Percentiles rank a stretch among this genome's conserved stretches.
phyloP scores from a whole-genome alignment of 2,888 invertebrate genomes.

The Hyppa rectilinea region DNA sequence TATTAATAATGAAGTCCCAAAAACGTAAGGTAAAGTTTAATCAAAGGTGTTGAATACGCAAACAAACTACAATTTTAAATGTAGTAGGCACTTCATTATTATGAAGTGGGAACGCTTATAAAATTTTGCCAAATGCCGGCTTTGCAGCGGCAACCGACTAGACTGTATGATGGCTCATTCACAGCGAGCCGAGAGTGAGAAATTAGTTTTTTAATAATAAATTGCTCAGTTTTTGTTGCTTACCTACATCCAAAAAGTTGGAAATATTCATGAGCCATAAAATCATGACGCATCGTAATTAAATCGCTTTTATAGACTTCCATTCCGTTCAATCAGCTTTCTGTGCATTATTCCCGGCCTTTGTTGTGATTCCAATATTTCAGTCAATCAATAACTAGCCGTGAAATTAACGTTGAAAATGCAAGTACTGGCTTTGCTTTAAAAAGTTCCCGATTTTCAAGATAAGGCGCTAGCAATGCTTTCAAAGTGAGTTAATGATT shows the following conservation, averaged over 20 bases:
- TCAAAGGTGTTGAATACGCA: slow-evolving; percentile 55
- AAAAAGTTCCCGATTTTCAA: slow-evolving; percentile 54
- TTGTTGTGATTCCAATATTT: slow-evolving; percentile 43
- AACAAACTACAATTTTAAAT: slow-evolving; percentile 58
- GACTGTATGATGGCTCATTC: slow-evolving; percentile 65
- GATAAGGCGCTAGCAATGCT: slow-evolving; percentile 58
- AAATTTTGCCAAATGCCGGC: slow-evolving; percentile 54
- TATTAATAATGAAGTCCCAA: background rate
- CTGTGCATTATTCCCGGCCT: slow-evolving; percentile 27
- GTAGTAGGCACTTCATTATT: slow-evolving; percentile 59
- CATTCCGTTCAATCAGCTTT: slow-evolving; percentile 38
- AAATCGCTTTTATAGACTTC: slow-evolving; percentile 47
- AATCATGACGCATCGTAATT: slow-evolving; percentile 37
- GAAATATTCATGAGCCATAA: slow-evolving; percentile 35
- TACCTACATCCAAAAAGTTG: slow-evolving; percentile 16
- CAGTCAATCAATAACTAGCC: slow-evolving; percentile 13
- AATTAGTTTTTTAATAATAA: slow-evolving; percentile 68
- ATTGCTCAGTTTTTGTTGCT: slow-evolving; percentile 46
- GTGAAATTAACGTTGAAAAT: slow-evolving; percentile 21
- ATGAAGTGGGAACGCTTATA: slow-evolving; percentile 63
- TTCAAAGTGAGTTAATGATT: slow-evolving; percentile 61
- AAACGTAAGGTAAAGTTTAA: slow-evolving; percentile 19
- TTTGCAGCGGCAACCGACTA: slow-evolving; percentile 49
- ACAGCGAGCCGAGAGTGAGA: slow-evolving; percentile 51
- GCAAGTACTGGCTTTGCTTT: slow-evolving; percentile 13